Base-by-base conservation (phyloP, 2,888 invertebrate species). In the Hoplodrina blanda region DNA sequence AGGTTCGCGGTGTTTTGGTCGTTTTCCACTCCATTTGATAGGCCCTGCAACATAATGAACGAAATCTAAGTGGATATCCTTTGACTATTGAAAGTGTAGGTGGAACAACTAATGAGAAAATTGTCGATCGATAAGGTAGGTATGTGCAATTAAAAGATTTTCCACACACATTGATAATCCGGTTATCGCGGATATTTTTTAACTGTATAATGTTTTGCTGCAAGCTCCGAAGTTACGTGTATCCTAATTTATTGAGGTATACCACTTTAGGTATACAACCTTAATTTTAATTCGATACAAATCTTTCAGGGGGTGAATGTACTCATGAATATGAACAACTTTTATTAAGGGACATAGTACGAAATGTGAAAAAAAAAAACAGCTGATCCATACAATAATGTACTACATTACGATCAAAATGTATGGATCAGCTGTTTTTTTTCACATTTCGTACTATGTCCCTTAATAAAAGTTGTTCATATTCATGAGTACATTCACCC, bases 1-100 rank as follows among this genome's bases (percentile, higher is more conserved):
- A 92, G 79, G 82, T 94, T 96, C 7, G 93, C 91, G 37, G 91
- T 91, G 88, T 95, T 96, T 81, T 95, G 96, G 76, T 95, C 95
- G 82, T 94, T 96, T 79, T 96, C 96, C 70, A 95, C 92, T 76
- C 96, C 96, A 83, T 95, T 96, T 62, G 95, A 91, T 73, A 96
- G 87, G 85, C 96, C 96, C 96, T 96, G 94, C 10, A 93, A 93
- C 63, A 78, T 62, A 82, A 78, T 57, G n/a, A 55, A 44, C 56
- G 79, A 60, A 73, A 73, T 59, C 62, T 82, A 5, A 78, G 37
- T 64, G 82, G 67, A 82, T 4, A 68, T 82, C 82, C 79, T 62
- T 50, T 54, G 11, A 19, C 10, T 49, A 52, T 62, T 44, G 41
- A 50, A 71, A 56, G n/a, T 11, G n/a, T 11, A 20, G 46, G 30